These are phyloP conservation scores for Erpetoichthys calabaricus DNA, from an alignment of 2,797 vertebrate species.

Conservation along the genomic window DNA sequence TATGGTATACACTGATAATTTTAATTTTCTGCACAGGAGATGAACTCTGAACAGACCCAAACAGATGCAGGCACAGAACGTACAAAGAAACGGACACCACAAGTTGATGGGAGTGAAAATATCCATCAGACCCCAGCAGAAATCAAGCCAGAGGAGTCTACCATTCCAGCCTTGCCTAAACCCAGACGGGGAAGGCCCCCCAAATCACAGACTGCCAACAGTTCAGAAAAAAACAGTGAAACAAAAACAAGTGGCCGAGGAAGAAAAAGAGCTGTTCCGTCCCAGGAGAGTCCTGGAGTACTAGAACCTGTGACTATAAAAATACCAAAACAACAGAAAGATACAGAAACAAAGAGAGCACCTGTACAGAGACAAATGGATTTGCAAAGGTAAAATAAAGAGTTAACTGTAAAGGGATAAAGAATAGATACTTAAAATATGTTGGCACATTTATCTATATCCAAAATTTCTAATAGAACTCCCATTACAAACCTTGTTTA, in stretches of 20 bases:
- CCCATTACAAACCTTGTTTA: too few species aligned
- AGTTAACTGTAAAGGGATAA: not conserved
- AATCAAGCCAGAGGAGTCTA: constrained; percentile 46
- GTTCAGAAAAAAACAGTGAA: constrained; percentile 51
- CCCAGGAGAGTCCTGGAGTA: constrained; percentile 54
- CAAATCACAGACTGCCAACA: constrained; percentile 55
- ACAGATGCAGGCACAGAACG: constrained; percentile 53
- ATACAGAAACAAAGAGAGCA: constrained; percentile 65
- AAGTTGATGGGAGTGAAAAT: constrained; percentile 59
- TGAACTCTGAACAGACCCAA: constrained; percentile 54
- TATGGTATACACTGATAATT: too few species aligned
- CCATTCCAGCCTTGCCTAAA: constrained; percentile 57
- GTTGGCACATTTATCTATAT: not conserved
- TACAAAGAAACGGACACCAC: constrained; percentile 51
- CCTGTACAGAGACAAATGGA: constrained; percentile 91
- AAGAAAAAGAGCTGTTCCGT: constrained; percentile 67
- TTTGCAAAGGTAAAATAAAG: constrained; percentile 71
- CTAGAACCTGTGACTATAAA: constrained; percentile 78
- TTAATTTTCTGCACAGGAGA: constrained; percentile 44
- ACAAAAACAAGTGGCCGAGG: constrained; percentile 62
- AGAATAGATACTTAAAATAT: not conserved
- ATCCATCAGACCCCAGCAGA: constrained; percentile 60
- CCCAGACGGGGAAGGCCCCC: constrained; percentile 81
- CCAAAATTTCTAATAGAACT: too few species aligned
- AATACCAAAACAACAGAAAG: constrained; percentile 82